Base-by-base conservation (phyloP, 1,140 invertebrate species). In the Eriosoma lanigerum region DNA sequence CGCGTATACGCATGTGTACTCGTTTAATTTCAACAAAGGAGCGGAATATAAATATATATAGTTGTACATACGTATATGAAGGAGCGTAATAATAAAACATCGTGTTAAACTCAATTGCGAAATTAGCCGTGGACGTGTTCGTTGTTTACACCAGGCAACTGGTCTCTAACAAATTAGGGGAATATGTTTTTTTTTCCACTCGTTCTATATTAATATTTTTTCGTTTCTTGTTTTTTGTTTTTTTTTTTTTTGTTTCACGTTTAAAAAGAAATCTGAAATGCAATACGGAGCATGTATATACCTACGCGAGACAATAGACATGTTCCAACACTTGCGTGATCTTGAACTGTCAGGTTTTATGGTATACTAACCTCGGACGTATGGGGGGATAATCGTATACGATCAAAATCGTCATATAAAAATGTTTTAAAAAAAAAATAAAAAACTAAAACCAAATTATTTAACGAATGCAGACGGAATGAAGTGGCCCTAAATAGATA, bases 141-240 rank as follows among this genome's bases (percentile, higher is more conserved):
- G 75, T 62, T 78, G 75, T 78, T 78, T 78, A 78, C 75, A 78
- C 75, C 75, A 32, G 75, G 75, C 32, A 48, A 78, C 73, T 24
- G 75, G 75, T 62, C 75, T 62, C 62, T 56, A 60, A 78, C 56
- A 78, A 78, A 78, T 78, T 78, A 78, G 75, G 75, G 75, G 75
- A 78, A 78, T 38, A 21, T 44, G 29, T 44, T 44, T 76, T 75
- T 72, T 70, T 13, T 70, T 46, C 19, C n/a, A n/a, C n/a, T n/a
- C n/a, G n/a, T n/a, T n/a, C n/a, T 38, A 38, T 38, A 38, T 8
- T 38, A 38, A 8, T 3, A 38, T 38, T 38, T 52, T 72, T 44
- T 56, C 38, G 3, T 58, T 44, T 17, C 58, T 26, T 52, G 3
- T 29, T 50, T 72, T 9, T 70, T 0, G 38, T 26, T 56, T 46